Evolutionary conservation across 2,797 vertebrate genomes (phyloP), one percentile per base, ranked within the genome.

Genomic region (Characodon lateralis): DNA sequence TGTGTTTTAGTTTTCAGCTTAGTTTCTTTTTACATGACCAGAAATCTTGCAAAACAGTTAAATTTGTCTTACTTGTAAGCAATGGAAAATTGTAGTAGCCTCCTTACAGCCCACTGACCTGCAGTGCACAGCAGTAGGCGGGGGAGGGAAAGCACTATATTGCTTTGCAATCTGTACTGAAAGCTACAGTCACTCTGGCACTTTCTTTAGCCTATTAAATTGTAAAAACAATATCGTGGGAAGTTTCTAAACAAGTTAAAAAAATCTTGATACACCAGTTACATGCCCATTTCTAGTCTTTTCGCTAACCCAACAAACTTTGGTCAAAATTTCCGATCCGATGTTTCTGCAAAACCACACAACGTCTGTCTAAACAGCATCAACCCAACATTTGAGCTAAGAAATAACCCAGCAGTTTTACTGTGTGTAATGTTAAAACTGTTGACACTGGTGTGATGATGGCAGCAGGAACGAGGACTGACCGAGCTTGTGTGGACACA

Each of bases 401-500:
- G 43, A 70, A 48, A 70, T 46, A 70, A 70, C 41, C 43, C 66
- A 70, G 66, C 66, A 46, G 22, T 69, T 69, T 68, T 68, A 39
- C 16, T 43, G 5, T 46, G 39, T 16, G 41, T n/a, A 46, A 69
- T 69, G 41, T n/a, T 69, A 78, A 80, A 82, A 69, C 56, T 28
- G 3, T 79, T 58, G 48, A 80, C 53, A 74, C 84, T 83, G 26
- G 78, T 48, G 70, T 56, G 66, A 77, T 61, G 77, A 83, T 41
- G 79, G 83, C 81, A 63, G 85, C 82, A 18, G 79, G 79, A 81
- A 74, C 79, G 71, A 35, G 50, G 79, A 76, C 83, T 83, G 76
- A 71, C 74, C 79, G 78, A 77, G 50, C 79, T 76, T 68, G 59
- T 79, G 85, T 75, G 68, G 81, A 86, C 91, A 84, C 82, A 43